Evolutionary conservation across 2,888 invertebrate species (phyloP).

Genomic region (Subacronicta megacephala): DNA sequence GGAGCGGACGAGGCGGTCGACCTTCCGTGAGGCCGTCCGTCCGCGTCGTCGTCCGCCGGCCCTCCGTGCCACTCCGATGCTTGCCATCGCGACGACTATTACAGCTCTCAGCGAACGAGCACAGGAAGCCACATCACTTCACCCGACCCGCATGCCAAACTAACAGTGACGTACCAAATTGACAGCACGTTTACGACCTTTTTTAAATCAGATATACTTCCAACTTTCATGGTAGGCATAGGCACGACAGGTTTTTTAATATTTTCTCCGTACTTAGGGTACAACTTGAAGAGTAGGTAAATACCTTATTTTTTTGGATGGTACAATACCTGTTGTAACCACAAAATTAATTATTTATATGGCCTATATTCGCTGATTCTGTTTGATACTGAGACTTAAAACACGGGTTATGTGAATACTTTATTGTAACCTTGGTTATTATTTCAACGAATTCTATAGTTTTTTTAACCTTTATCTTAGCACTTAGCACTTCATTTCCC

Average conservation of each 20-base stretch:
- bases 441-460: not conserved
- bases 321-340: no score
- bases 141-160: constrained; percentile 51
- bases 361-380: no score
- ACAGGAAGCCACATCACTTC: constrained; percentile 53
- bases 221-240: not conserved
- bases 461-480: no score
- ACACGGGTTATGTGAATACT: no score
- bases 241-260: not conserved
- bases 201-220: constrained; percentile 32
- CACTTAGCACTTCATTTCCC: no score
- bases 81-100: constrained; percentile 59
- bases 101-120: constrained; percentile 49
- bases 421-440: not conserved
- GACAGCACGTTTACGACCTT: constrained; percentile 28
- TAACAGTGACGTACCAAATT: constrained; percentile 46
- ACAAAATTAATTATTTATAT: no score
- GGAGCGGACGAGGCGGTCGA: constrained; percentile 79
- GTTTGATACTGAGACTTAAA: no score
- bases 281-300: no score
- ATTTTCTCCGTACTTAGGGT: no score
- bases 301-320: no score
- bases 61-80: constrained; percentile 79
- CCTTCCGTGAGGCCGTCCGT: constrained; percentile 87
- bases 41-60: constrained; percentile 64